Percentiles rank a stretch among this genome's conserved stretches.
These are phyloP conservation scores for Hypomesus transpacificus DNA, from an alignment of 2,113 vertebrate species.

Conservation along the genomic window DNA sequence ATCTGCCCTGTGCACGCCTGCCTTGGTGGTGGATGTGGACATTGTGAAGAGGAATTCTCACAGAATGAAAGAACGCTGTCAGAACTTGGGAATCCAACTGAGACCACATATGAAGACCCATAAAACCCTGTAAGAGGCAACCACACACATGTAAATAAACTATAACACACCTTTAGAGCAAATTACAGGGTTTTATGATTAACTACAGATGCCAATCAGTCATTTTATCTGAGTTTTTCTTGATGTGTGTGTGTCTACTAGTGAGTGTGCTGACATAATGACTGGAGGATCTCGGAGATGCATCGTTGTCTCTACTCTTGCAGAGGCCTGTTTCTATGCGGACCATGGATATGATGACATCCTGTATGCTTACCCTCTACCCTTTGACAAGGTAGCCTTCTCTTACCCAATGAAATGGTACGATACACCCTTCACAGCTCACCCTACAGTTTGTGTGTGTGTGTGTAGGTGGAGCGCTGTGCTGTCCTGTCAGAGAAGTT, in stretches of 20 bases:
- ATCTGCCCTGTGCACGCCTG: slow-evolving; percentile 69
- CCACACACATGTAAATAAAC: background rate
- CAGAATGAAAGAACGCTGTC: slow-evolving; percentile 70
- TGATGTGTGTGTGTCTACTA: slow-evolving; percentile 31
- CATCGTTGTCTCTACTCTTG: slow-evolving; percentile 80
- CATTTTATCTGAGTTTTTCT: background rate
- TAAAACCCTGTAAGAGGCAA: slow-evolving; percentile 75
- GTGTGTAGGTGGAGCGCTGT: slow-evolving; percentile 67
- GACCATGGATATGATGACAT: slow-evolving; percentile 83
- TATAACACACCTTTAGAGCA: background rate
- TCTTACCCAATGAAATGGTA: background rate
- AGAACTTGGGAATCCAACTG: slow-evolving; percentile 70
- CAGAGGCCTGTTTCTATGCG: slow-evolving; percentile 76
- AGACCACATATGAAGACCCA: slow-evolving; percentile 85
- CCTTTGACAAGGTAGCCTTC: slow-evolving; percentile 63
- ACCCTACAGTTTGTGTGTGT: background rate
- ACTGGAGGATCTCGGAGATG: slow-evolving; percentile 70
- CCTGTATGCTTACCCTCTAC: slow-evolving; percentile 76
- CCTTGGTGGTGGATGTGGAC: slow-evolving; percentile 69
- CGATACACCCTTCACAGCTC: background rate
- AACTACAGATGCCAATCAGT: no score
- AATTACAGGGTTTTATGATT: no score
- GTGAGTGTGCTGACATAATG: slow-evolving; percentile 78
- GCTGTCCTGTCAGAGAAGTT: slow-evolving; percentile 68
- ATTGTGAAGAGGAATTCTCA: slow-evolving; percentile 67